Conservation (phyloP, 2,797 vertebrate genomes). For the Prionace glauca region DNA sequence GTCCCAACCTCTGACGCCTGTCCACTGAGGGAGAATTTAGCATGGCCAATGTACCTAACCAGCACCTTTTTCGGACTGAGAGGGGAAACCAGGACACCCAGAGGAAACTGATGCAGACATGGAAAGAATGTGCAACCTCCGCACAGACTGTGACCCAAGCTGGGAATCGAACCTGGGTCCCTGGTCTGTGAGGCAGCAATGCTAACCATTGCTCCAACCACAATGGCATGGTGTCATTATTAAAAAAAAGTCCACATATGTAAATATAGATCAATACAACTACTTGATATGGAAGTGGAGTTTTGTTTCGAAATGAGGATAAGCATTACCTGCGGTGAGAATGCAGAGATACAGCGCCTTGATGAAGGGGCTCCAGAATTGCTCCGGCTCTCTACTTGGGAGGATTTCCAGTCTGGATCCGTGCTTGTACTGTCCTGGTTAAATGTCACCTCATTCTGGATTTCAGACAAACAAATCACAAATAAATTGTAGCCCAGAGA, state of each 20-base stretch:
- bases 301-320: background rate
- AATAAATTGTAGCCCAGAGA: slow-evolving; percentile 9
- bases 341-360: slow-evolving; percentile 70
- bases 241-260: background rate
- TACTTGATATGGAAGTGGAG: background rate
- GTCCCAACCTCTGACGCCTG: too few relatives aligned
- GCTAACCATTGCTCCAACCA: too few relatives aligned
- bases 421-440: slow-evolving; percentile 62
- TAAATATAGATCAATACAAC: background rate
- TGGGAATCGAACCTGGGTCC: too few relatives aligned
- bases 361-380: slow-evolving; percentile 51
- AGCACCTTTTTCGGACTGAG: too few relatives aligned
- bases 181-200: too few relatives aligned
- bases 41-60: too few relatives aligned
- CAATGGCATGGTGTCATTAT: too few relatives aligned
- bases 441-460: slow-evolving; percentile 66
- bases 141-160: too few relatives aligned
- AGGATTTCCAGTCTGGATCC: slow-evolving; percentile 65
- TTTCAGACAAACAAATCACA: slow-evolving; percentile 54
- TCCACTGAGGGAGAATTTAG: too few relatives aligned
- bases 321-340: slow-evolving; percentile 64
- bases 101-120: too few relatives aligned
- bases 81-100: too few relatives aligned
- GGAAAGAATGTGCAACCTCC: too few relatives aligned
- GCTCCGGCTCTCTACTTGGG: slow-evolving; percentile 49